Evolutionary conservation across 2,888 invertebrate genomes (phyloP), one percentile per base, ranked within the genome.

Genomic region (Stenodera caucasica): DNA sequence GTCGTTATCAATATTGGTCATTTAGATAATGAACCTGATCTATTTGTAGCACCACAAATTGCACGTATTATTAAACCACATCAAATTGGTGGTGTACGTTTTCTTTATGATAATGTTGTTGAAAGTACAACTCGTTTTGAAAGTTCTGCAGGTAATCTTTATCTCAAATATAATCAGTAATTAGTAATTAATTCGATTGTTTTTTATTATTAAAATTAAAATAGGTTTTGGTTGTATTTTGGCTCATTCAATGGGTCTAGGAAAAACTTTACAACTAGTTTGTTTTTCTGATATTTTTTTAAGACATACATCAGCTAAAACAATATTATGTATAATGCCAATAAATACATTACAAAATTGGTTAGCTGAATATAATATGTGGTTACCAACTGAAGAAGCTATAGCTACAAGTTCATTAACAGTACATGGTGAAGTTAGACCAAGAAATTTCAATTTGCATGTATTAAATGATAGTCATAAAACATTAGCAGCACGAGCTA

Each of bases 341-440:
- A 97, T 99, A 61, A 99, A 99, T 80, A 98, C 98, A 0, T 83
- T 99, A 64, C 98, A 98, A 80, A 98, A 98, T 82, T 98, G 98
- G 98, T 83, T 93, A 71, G 91, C 94, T 1, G 99, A 99, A 81
- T 99, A 95, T 78, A 96, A 98, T 77, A 93, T 94, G 89, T 99
- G 98, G 98, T 82, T 96, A 58, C 98, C 98, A 0, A 81, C 86
- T 32, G 89, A 90, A 58, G 75, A 76, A 23, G 75, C 72, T n/a
- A 71, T 62, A 1, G 71, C 78, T 0, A 82, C 80, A 53, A 85
- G 84, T 71, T 84, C 87, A 0, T 71, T 87, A 33, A 77, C 83
- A 8, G 82, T 83, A 0, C 85, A 86, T 60, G 89, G 89, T 1
- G 88, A 90, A 71, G 85, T 92, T 3, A 83, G 91, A 53, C 83